Evolutionary conservation across 2,888 invertebrate species (phyloP).

Genomic region (Himalopsyche japonica): DNA sequence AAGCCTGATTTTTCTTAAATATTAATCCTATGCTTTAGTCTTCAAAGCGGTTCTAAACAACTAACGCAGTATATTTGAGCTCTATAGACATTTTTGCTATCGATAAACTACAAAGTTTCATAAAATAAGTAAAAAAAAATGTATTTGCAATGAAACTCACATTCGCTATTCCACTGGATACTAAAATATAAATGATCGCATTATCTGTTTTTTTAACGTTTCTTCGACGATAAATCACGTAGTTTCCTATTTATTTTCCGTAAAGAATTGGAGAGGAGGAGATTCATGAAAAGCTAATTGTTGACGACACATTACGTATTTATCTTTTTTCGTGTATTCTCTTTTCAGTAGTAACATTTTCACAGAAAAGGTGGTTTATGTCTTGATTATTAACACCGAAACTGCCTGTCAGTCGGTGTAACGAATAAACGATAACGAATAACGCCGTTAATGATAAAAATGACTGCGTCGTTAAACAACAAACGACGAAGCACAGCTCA

Average conservation of each 20-base stretch:
- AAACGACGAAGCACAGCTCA: neutral
- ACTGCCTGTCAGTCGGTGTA: neutral
- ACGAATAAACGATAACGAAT: neutral
- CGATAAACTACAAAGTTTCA: neutral
- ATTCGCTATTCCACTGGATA: neutral
- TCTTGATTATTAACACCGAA: neutral
- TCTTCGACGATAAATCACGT: neutral
- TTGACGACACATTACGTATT: neutral
- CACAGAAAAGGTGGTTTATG: neutral
- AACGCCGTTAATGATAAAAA: neutral
- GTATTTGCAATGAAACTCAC: neutral
- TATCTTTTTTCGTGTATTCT: neutral
- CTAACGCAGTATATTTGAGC: too few relatives aligned
- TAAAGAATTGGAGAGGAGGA: neutral
- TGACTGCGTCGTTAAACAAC: neutral
- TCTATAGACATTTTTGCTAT: too few relatives aligned
- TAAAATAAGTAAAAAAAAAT: neutral
- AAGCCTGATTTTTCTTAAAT: too few relatives aligned
- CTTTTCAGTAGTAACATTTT: neutral
- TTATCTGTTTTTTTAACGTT: neutral
- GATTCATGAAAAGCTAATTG: neutral
- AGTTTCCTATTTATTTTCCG: neutral
- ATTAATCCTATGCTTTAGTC: too few relatives aligned
- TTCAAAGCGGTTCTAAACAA: too few relatives aligned
- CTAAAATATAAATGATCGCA: neutral